Conservation (phyloP, 1,140 invertebrate genomes). For the Riptortus pedestris region DNA sequence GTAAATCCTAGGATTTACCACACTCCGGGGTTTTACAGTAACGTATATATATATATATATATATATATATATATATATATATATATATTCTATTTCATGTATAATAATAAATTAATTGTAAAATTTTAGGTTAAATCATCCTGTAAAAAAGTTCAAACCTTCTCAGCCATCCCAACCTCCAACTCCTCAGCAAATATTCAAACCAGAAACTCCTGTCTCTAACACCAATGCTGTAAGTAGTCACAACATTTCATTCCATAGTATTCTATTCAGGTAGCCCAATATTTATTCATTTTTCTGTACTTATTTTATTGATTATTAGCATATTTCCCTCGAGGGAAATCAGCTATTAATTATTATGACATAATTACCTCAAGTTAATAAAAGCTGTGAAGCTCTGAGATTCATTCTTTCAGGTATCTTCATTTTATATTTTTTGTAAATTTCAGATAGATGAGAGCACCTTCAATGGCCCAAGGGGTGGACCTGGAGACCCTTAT, state of each 20-base stretch:
- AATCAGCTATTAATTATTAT: too few species aligned
- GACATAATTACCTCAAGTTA: too few species aligned
- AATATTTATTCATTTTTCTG: background rate
- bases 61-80: too few species aligned
- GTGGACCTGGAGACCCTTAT: constrained; percentile 51
- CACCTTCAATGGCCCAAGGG: constrained; percentile 27
- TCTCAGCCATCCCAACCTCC: constrained; percentile 49
- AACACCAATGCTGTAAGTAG: constrained; percentile 1
- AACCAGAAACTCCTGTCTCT: constrained; percentile 29
- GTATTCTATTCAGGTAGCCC: background rate
- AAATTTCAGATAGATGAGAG: constrained; percentile 7
- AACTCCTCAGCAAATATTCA: constrained; percentile 28
- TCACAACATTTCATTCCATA: background rate
- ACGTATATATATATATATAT: too few species aligned
- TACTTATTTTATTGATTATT: background rate
- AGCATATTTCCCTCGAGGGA: too few species aligned
- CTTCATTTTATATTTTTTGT: too few species aligned
- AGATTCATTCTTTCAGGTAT: too few species aligned
- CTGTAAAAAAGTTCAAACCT: constrained; percentile 68
- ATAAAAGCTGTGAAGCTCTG: too few species aligned
- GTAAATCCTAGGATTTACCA: too few species aligned
- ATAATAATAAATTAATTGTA: too few species aligned
- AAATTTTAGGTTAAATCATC: constrained; percentile 67
- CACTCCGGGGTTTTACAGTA: too few species aligned
- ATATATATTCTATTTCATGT: too few species aligned